phyloP scores from a whole-genome alignment of 2,888 invertebrate species.

The Plagodis pulveraria region DNA sequence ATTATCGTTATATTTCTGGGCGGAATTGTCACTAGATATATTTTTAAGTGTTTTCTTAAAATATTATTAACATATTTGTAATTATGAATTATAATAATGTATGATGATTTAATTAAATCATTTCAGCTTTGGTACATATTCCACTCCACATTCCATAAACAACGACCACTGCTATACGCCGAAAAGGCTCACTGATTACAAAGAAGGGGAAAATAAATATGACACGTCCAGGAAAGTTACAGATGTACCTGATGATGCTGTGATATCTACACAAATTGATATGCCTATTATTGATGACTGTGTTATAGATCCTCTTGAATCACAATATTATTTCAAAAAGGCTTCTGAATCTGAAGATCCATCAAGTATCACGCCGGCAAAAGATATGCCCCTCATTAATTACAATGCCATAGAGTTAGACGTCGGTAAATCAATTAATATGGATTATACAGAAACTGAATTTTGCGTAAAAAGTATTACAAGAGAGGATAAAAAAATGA shows the following conservation, averaged over 20 bases:
- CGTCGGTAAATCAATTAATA: constrained; percentile 6
- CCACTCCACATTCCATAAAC: constrained; percentile 57
- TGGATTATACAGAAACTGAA: constrained; percentile 3
- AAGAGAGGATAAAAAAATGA: background rate
- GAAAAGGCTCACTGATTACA: constrained; percentile 40
- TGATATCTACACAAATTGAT: constrained; percentile 17
- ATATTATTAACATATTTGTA: no score
- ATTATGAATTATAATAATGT: no score
- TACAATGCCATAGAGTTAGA: constrained; percentile 11
- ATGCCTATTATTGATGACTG: constrained; percentile 30
- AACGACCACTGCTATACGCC: constrained; percentile 59
- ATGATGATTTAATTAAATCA: background rate
- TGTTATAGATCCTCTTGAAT: background rate
- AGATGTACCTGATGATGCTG: constrained; percentile 9
- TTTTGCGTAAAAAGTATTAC: constrained; percentile 1
- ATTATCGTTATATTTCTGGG: no score
- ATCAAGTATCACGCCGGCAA: constrained; percentile 3
- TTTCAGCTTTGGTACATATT: constrained; percentile 67
- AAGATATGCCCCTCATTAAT: constrained; percentile 14
- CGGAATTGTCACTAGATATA: no score
- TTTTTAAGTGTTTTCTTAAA: no score
- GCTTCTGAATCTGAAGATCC: background rate
- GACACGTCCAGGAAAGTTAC: constrained; percentile 19
- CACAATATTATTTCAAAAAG: constrained; percentile 1
- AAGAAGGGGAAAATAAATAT: constrained; percentile 32